Percentiles rank a stretch among this genome's conserved stretches.
phyloP scores from a whole-genome alignment of 1,140 invertebrate species.

The Pteromalus puparum region DNA sequence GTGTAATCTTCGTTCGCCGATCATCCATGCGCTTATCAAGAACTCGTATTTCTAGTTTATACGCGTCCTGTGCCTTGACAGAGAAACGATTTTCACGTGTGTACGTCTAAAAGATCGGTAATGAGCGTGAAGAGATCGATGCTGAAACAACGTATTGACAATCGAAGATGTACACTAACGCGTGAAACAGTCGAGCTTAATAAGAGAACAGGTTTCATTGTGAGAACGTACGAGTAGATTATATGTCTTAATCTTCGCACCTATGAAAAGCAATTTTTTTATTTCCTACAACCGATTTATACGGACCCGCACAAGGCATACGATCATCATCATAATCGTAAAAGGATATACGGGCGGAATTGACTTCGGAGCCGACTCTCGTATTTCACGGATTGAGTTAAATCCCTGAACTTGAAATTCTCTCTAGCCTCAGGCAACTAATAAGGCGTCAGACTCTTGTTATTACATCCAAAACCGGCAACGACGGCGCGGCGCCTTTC shows the following conservation, averaged over 20 bases:
- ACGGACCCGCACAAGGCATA: no score
- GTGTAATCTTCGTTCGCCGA: slow-evolving; percentile 21
- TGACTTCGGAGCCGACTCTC: background rate
- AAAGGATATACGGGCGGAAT: background rate
- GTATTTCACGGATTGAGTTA: background rate
- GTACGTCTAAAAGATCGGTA: background rate
- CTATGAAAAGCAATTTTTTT: no score
- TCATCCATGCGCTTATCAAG: background rate
- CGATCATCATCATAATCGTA: background rate
- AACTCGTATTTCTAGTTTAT: slow-evolving; percentile 50
- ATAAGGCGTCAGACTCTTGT: background rate
- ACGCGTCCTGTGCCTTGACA: background rate
- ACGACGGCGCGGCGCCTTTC: background rate
- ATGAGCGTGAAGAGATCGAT: slow-evolving; percentile 2
- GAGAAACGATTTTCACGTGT: background rate
- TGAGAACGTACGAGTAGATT: no score
- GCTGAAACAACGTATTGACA: background rate
- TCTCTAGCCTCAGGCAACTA: slow-evolving; percentile 2
- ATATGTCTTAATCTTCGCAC: no score
- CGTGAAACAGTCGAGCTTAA: no score
- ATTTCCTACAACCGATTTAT: no score
- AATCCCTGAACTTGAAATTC: slow-evolving; percentile 37
- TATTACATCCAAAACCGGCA: slow-evolving; percentile 31
- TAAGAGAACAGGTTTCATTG: no score
- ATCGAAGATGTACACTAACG: background rate